Evolutionary conservation across 2,797 vertebrate genomes (phyloP).

Genomic region (Hyperoplus immaculatus): DNA sequence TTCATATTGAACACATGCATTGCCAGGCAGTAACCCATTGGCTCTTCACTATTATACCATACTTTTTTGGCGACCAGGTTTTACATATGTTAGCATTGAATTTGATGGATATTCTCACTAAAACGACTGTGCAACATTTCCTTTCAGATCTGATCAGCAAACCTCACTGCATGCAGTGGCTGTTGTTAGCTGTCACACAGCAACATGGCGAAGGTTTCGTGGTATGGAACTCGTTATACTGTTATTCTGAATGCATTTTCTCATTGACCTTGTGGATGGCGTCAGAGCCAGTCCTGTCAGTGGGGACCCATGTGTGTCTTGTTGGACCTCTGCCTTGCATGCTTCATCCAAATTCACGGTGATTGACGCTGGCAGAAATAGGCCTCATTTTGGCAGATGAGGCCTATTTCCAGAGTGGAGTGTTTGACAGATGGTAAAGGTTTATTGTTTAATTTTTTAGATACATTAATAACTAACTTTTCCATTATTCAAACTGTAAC

Average conservation of each 20-base stretch:
- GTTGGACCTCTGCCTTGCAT: constrained; percentile 35
- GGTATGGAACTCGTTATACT: constrained; percentile 28
- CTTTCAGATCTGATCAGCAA: constrained; percentile 1
- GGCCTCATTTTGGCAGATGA: constrained; percentile 38
- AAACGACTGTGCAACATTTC: background rate
- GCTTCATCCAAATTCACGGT: constrained; percentile 39
- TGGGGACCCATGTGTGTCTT: constrained; percentile 38
- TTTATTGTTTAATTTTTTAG: constrained; percentile 35
- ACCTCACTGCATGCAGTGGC: background rate
- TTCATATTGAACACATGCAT: background rate
- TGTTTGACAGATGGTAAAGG: constrained; percentile 58
- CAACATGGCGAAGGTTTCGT: background rate
- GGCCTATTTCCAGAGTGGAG: background rate
- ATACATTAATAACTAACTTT: constrained; percentile 24
- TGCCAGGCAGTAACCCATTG: background rate
- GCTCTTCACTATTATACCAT: background rate
- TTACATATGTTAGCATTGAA: background rate
- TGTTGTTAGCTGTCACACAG: constrained; percentile 29
- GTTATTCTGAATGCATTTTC: constrained; percentile 31
- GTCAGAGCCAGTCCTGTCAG: constrained; percentile 37
- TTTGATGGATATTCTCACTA: constrained; percentile 1
- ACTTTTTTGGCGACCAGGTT: constrained; percentile 12
- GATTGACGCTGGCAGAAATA: constrained; percentile 53
- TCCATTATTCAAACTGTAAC: constrained; percentile 12
- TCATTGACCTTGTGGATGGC: constrained; percentile 46